Conservation (phyloP, 2,113 vertebrate species). For the Corythoichthys haematopterus region DNA sequence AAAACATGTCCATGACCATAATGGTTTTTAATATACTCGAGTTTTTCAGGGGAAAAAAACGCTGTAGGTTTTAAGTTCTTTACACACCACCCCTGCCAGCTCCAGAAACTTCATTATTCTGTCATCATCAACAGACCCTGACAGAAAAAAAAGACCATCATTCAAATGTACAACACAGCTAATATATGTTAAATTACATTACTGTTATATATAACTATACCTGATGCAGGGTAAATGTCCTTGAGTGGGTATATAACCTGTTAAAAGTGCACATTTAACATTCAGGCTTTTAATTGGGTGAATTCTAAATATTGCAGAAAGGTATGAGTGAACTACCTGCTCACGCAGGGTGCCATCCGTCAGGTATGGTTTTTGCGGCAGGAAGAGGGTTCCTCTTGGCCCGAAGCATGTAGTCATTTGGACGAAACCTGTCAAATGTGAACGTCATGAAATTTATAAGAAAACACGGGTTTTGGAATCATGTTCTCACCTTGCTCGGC, state of each 20-base stretch:
- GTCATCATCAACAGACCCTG: slow-evolving; percentile 87
- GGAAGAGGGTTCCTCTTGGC: slow-evolving; percentile 88
- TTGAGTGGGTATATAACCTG: slow-evolving; percentile 96
- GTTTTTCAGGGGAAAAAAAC: too few relatives aligned
- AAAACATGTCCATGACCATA: too few relatives aligned
- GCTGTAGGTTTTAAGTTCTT: not conserved
- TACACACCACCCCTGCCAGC: slow-evolving; percentile 85
- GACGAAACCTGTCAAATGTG: slow-evolving; percentile 74
- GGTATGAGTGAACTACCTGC: slow-evolving; percentile 73
- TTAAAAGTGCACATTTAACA: slow-evolving; percentile 23
- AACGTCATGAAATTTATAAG: not conserved
- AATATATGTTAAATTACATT: not conserved
- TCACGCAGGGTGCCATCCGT: slow-evolving; percentile 91
- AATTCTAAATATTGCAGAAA: not conserved
- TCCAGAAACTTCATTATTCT: slow-evolving; percentile 86
- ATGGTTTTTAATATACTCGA: too few relatives aligned
- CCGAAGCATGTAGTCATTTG: slow-evolving; percentile 86
- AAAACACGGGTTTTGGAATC: accelerated
- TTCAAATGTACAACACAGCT: not conserved
- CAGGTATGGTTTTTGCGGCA: slow-evolving; percentile 91
- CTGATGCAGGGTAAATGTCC: slow-evolving; percentile 88
- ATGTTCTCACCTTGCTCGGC: slow-evolving; percentile 73
- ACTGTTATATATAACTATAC: slow-evolving; percentile 53
- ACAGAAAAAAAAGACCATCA: not conserved
- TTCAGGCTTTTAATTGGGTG: not conserved